Evolutionary conservation across 37 sponge, comb jelly and placozoan genomes (phyloP).

Genomic region (Aplysina aerophoba): DNA sequence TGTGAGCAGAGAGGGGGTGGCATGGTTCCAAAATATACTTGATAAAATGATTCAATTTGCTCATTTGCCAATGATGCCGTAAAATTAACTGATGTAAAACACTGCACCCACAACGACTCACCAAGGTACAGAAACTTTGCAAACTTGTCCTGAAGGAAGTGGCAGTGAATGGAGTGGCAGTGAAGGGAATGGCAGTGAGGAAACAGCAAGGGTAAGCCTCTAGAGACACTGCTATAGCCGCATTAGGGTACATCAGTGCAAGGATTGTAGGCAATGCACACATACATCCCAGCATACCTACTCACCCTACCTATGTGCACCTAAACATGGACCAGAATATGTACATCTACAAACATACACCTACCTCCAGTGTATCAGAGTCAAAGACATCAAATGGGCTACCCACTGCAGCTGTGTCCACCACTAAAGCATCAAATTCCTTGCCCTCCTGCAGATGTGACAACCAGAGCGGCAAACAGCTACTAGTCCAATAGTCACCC

Average conservation of each 20-base stretch:
- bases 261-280: background rate
- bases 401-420: constrained; percentile 46
- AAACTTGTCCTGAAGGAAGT: constrained; percentile 51
- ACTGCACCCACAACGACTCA: constrained; percentile 27
- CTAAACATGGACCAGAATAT: background rate
- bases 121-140: constrained; percentile 75
- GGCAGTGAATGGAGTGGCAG: background rate
- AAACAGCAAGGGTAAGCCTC: too few relatives aligned
- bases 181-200: too few relatives aligned
- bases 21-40: too few relatives aligned
- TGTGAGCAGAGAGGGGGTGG: too few relatives aligned
- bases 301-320: background rate
- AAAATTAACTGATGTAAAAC: too few relatives aligned
- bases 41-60: too few relatives aligned
- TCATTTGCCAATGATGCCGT: too few relatives aligned
- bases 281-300: background rate
- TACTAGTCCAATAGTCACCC: too few relatives aligned
- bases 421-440: constrained; percentile 73
- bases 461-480: background rate
- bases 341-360: constrained; percentile 11
- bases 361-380: constrained; percentile 26
- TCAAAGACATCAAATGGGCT: constrained; percentile 48
- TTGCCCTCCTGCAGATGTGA: constrained; percentile 44
- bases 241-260: too few relatives aligned
- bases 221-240: too few relatives aligned